Evolutionary conservation across 2,113 vertebrate genomes (phyloP).

Genomic region (Sinocyclocheilus grahami): DNA sequence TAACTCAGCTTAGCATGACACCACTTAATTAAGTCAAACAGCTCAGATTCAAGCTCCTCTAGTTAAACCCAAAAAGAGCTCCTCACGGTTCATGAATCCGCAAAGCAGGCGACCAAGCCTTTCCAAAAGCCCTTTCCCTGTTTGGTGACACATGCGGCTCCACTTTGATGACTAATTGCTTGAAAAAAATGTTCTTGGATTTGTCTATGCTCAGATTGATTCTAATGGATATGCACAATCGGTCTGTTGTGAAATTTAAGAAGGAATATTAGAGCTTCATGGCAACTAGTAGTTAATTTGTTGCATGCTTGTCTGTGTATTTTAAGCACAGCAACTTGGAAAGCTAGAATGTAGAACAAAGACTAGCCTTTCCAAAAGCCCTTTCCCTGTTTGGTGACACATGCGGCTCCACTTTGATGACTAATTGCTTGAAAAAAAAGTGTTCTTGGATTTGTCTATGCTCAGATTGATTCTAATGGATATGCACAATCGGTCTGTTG

Average conservation of each 20-base stretch:
- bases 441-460: neutral
- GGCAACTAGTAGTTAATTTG: constrained; percentile 10
- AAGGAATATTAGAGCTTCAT: neutral
- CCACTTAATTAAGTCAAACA: constrained; percentile 63
- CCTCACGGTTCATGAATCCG: constrained; percentile 50
- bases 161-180: constrained; percentile 60
- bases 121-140: constrained; percentile 61
- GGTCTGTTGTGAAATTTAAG: neutral
- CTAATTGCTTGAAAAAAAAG: constrained; percentile 36
- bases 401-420: constrained; percentile 66
- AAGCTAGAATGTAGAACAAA: constrained; percentile 13
- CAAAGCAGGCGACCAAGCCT: constrained; percentile 48
- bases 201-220: neutral
- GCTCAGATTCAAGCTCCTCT: constrained; percentile 56
- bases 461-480: constrained; percentile 22
- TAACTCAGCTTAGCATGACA: constrained; percentile 62
- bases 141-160: constrained; percentile 67
- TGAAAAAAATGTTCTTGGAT: neutral
- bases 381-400: constrained; percentile 67
- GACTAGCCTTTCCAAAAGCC: constrained; percentile 48
- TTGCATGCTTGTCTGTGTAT: constrained; percentile 12
- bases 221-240: constrained; percentile 3
- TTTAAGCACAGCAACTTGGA: neutral
- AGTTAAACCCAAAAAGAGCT: constrained; percentile 66
- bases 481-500: neutral